Evolutionary conservation across 2,888 invertebrate genomes (phyloP).

Genomic region (Prenolepis imparis): DNA sequence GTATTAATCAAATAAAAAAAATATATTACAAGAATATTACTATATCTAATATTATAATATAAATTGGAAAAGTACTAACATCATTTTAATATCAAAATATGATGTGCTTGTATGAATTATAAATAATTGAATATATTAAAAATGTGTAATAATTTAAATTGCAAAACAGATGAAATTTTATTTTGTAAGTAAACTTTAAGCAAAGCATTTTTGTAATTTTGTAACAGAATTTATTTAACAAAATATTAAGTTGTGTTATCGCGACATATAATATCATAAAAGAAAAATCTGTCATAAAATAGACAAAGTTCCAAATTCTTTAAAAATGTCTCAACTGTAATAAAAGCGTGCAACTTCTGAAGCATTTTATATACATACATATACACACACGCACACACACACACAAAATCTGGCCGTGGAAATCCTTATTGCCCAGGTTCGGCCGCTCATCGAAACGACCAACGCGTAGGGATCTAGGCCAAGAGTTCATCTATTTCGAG

Average conservation of each 20-base stretch:
- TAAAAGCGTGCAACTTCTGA: conserved; percentile 27
- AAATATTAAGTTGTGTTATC: not conserved
- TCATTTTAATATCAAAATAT: not conserved
- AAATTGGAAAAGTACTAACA: not conserved
- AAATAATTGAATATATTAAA: not conserved
- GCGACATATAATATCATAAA: not conserved
- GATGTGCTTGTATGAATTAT: not conserved
- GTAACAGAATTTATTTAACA: not conserved
- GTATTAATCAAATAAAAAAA: not conserved
- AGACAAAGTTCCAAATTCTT: conserved; percentile 6
- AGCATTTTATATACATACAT: conserved; percentile 15
- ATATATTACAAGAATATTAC: not conserved
- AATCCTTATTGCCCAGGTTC: conserved; percentile 62
- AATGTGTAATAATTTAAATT: not conserved
- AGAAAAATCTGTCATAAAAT: not conserved
- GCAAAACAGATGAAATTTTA: not conserved
- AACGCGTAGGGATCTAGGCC: conserved; percentile 81
- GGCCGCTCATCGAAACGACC: conserved; percentile 67
- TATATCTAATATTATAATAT: not conserved
- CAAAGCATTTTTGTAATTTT: not conserved
- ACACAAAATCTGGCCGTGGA: conserved; percentile 32
- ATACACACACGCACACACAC: conserved; percentile 27
- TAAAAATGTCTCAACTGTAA: not conserved
- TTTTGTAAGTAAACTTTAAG: not conserved
- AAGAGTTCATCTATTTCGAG: conserved; percentile 85